phyloP scores from a whole-genome alignment of 2,113 vertebrate species.

The Phrynocephalus versicolor region DNA sequence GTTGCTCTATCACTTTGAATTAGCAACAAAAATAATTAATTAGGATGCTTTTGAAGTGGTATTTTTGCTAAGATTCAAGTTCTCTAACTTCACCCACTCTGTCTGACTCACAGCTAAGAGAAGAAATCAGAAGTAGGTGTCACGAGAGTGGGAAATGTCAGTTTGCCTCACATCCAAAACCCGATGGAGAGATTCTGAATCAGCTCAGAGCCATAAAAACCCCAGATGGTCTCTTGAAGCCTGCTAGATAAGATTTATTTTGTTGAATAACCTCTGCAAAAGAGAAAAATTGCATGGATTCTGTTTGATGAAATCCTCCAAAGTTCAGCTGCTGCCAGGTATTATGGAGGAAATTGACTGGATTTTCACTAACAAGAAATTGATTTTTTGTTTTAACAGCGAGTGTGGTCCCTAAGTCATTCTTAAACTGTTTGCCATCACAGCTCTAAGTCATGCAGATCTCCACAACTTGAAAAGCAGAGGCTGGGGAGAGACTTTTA shows the following conservation, averaged over 20 bases:
- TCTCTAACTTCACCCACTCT: background rate
- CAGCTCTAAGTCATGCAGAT: constrained; percentile 6
- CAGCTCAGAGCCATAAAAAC: background rate
- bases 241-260: constrained; percentile 21
- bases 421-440: constrained; percentile 12
- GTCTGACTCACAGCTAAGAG: constrained; percentile 12
- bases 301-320: constrained; percentile 21
- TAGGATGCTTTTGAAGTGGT: constrained; percentile 8
- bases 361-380: constrained; percentile 40
- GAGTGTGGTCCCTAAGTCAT: constrained; percentile 18
- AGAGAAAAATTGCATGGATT: constrained; percentile 15
- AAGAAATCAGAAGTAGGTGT: background rate
- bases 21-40: background rate
- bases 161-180: background rate
- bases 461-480: background rate
- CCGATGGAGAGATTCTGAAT: background rate
- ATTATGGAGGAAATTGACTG: constrained; percentile 24
- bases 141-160: background rate
- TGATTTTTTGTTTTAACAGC: constrained; percentile 24
- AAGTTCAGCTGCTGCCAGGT: constrained; percentile 25
- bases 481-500: background rate
- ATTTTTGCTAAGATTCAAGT: constrained; percentile 26
- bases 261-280: constrained; percentile 3
- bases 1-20: background rate
- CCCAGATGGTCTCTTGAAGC: background rate